A percentile compares a stretch with the other conserved stretches of the same genome.
phyloP scores from a whole-genome alignment of 2,113 vertebrate genomes.

The Petrocephalus microphthalmus region DNA sequence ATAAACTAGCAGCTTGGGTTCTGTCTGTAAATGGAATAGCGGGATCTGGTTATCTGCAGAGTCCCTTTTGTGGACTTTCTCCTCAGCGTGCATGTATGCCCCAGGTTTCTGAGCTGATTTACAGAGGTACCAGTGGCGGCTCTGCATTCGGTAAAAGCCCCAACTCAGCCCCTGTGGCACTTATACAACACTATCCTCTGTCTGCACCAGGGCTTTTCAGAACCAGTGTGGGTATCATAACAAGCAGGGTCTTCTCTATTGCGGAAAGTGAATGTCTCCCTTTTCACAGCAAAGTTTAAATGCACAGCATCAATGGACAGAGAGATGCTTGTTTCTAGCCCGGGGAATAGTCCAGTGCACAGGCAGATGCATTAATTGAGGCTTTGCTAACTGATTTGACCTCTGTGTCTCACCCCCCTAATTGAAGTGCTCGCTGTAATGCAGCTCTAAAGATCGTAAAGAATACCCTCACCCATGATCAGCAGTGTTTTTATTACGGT shows the following conservation, averaged over 20 bases:
- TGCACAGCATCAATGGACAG: slow-evolving; percentile 16
- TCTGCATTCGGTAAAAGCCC: slow-evolving; percentile 22
- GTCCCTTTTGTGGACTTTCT: neutral
- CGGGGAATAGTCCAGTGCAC: neutral
- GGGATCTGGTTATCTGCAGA: too few relatives aligned
- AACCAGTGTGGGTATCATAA: neutral
- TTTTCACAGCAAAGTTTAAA: neutral
- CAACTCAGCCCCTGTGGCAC: slow-evolving; percentile 43
- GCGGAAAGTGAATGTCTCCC: slow-evolving; percentile 7
- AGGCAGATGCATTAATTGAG: slow-evolving; percentile 1
- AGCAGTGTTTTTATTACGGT: neutral
- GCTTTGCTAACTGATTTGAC: neutral
- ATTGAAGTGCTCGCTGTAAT: neutral
- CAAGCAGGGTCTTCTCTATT: slow-evolving; percentile 13
- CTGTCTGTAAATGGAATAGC: neutral
- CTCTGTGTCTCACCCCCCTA: neutral
- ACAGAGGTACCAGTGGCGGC: slow-evolving; percentile 36
- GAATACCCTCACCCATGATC: neutral
- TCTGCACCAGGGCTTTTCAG: slow-evolving; percentile 26
- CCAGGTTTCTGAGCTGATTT: slow-evolving; percentile 28
- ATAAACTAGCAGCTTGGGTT: neutral
- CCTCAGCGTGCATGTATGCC: neutral
- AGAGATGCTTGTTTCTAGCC: slow-evolving; percentile 14
- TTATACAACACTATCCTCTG: slow-evolving; percentile 49
- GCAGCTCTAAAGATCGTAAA: neutral